Conservation (phyloP, 2,113 vertebrate species). For the Tyrannus savana region DNA sequence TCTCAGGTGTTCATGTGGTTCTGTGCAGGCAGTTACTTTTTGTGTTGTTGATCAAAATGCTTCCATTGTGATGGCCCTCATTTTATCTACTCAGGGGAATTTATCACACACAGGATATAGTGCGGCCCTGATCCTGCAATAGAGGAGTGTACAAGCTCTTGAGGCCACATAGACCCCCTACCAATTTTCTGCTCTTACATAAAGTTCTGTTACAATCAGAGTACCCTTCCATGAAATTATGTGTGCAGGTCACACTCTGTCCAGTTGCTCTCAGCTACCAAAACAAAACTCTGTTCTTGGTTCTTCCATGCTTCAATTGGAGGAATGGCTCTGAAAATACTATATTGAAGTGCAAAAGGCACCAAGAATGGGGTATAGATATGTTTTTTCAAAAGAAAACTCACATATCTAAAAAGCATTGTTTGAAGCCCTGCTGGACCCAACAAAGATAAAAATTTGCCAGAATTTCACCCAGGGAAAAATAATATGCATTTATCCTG, state of each 20-base stretch:
- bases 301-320: neutral
- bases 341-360: neutral
- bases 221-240: neutral
- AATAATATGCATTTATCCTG: neutral
- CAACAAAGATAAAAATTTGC: neutral
- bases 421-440: neutral
- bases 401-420: neutral
- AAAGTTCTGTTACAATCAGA: neutral
- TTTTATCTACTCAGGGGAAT: neutral
- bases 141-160: neutral
- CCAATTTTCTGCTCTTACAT: neutral
- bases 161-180: neutral
- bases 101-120: neutral
- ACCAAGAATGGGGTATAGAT: neutral
- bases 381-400: neutral
- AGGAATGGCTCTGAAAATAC: neutral
- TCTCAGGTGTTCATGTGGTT: conserved; percentile 50
- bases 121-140: neutral
- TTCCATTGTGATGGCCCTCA: neutral
- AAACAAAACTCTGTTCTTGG: neutral
- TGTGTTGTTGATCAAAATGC: conserved; percentile 46
- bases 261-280: neutral
- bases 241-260: too few species aligned
- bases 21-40: conserved; percentile 25
- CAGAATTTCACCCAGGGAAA: neutral